Percentiles rank a stretch among this genome's conserved stretches.
Conservation (phyloP, 2,888 invertebrate genomes). For the Tetrapedia diversipes region DNA sequence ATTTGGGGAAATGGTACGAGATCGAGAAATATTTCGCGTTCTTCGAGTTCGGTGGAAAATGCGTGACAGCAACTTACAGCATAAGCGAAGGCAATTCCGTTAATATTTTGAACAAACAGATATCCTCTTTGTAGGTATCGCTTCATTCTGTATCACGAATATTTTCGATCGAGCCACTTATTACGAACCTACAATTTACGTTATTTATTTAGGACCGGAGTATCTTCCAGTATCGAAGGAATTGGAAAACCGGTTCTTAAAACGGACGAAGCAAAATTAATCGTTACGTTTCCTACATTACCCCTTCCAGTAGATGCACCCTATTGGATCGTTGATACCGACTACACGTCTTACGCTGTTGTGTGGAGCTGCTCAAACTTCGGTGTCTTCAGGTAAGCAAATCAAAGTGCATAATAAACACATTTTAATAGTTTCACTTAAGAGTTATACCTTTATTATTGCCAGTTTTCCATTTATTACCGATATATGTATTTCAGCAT, state of each 20-base stretch:
- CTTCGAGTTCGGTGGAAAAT: conserved; percentile 90
- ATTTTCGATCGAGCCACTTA: too few species aligned
- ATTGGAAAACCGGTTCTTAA: conserved; percentile 84
- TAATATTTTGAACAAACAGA: conserved; percentile 82
- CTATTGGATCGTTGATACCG: conserved; percentile 87
- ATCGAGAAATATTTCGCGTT: conserved; percentile 89
- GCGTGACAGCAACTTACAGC: conserved; percentile 88
- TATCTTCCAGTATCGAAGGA: conserved; percentile 85
- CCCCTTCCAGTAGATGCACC: conserved; percentile 85
- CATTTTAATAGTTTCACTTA: too few species aligned
- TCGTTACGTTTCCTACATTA: conserved; percentile 86
- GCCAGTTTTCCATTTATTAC: not conserved
- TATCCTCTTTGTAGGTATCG: conserved; percentile 83
- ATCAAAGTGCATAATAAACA: too few species aligned
- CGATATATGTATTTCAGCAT: conserved; percentile 39
- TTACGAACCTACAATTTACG: not conserved
- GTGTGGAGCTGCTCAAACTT: conserved; percentile 86
- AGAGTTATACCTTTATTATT: too few species aligned
- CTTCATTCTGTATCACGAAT: too few species aligned
- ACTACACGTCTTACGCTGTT: conserved; percentile 86
- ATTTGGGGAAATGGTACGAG: conserved; percentile 91
- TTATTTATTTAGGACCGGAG: conserved; percentile 84
- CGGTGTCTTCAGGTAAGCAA: conserved; percentile 83
- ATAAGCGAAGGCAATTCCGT: conserved; percentile 82
- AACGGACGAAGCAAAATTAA: conserved; percentile 85